Evolutionary conservation across 2,888 invertebrate species (phyloP).

Genomic region (Druceiella hillmani): DNA sequence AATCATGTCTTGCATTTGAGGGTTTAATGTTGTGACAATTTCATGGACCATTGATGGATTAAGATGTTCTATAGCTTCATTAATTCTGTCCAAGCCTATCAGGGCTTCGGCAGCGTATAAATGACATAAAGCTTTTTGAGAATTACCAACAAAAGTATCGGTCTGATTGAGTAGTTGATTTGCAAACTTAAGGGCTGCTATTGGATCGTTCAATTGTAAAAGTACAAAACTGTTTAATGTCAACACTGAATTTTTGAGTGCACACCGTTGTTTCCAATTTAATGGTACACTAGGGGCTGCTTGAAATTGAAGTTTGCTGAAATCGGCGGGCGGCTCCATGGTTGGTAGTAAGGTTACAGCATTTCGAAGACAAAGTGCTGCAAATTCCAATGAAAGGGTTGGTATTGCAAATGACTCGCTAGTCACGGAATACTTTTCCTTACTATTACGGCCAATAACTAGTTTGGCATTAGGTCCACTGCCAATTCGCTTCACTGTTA

Average conservation of each 20-base stretch:
- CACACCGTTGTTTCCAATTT: conserved; percentile 54
- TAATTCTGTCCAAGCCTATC: conserved; percentile 72
- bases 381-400: conserved; percentile 84
- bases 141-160: conserved; percentile 37
- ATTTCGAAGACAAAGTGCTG: conserved; percentile 80
- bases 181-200: conserved; percentile 72
- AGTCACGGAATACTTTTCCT: conserved; percentile 39
- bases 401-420: conserved; percentile 81
- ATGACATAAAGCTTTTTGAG: conserved; percentile 71
- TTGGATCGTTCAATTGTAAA: conserved; percentile 77
- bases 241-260: conserved; percentile 60
- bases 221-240: conserved; percentile 80
- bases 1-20: conserved; percentile 43
- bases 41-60: conserved; percentile 67
- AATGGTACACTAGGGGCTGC: conserved; percentile 60
- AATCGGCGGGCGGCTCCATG: conserved; percentile 37
- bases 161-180: conserved; percentile 67
- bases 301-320: conserved; percentile 35
- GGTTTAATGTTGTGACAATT: conserved; percentile 40
- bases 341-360: conserved; percentile 66
- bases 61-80: conserved; percentile 79
- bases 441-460: conserved; percentile 4
- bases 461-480: conserved; percentile 42
- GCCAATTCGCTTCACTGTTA: conserved; percentile 42
- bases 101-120: conserved; percentile 88